A percentile compares a stretch with the other conserved stretches of the same genome.
phyloP scores from a whole-genome alignment of 2,113 vertebrate species.

The Gnathonemus echidnorhynchus region DNA sequence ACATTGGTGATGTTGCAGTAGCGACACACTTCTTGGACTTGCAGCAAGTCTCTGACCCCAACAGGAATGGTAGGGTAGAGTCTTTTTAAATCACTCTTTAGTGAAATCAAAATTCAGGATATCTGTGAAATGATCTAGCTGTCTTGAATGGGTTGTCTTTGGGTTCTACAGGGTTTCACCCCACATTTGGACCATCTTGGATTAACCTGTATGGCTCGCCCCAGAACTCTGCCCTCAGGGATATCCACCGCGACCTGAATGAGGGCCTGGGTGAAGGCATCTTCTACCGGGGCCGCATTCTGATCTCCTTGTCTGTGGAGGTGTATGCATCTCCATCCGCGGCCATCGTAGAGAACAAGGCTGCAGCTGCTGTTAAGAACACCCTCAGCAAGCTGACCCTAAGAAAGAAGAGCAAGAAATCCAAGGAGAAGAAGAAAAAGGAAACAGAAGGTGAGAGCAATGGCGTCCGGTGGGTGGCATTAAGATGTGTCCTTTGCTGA shows the following conservation, averaged over 20 bases:
- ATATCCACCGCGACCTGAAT: conserved; percentile 76
- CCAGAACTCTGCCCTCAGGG: conserved; percentile 68
- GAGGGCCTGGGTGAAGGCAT: conserved; percentile 77
- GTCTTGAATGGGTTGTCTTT: not conserved
- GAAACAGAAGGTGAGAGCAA: conserved; percentile 35
- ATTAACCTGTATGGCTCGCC: conserved; percentile 85
- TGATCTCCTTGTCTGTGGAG: conserved; percentile 70
- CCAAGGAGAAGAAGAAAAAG: conserved; percentile 54
- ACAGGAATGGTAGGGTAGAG: conserved; percentile 69
- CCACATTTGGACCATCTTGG: conserved; percentile 83
- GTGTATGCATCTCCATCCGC: conserved; percentile 60
- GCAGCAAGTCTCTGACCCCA: conserved; percentile 77
- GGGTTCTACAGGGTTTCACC: conserved; percentile 67
- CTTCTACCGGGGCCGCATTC: conserved; percentile 78
- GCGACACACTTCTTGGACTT: conserved; percentile 85
- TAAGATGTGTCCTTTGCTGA: not conserved
- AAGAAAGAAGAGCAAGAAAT: conserved; percentile 73
- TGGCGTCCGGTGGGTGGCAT: not conserved
- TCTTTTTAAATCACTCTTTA: not conserved
- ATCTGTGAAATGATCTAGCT: not conserved
- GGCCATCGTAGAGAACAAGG: conserved; percentile 46
- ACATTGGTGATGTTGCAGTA: conserved; percentile 68
- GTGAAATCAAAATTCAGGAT: not conserved
- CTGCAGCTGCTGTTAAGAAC: conserved; percentile 45
- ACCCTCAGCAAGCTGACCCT: conserved; percentile 59